These are phyloP conservation scores for Anodontia alba DNA, from an alignment of 2,888 invertebrate genomes.

Conservation along the genomic window DNA sequence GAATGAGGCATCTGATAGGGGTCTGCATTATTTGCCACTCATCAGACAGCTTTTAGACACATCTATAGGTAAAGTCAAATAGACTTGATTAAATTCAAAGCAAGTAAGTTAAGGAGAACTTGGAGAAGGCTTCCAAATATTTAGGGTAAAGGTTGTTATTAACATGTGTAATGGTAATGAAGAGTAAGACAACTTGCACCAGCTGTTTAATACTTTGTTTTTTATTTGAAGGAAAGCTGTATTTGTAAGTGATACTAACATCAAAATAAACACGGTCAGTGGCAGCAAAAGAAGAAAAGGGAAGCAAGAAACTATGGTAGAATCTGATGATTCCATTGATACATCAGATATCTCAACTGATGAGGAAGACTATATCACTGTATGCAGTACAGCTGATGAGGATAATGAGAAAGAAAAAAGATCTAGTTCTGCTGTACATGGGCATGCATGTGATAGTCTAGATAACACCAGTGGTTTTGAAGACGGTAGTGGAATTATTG, in stretches of 20 bases:
- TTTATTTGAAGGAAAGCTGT: background rate
- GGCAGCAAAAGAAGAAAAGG: constrained; percentile 66
- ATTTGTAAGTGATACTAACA: constrained; percentile 19
- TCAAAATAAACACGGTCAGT: constrained; percentile 67
- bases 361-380: constrained; percentile 64
- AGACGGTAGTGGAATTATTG: background rate
- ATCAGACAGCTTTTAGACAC: too few relatives aligned
- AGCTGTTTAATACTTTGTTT: too few relatives aligned
- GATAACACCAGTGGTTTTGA: background rate
- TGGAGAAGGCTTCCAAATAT: too few relatives aligned
- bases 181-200: too few relatives aligned
- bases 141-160: too few relatives aligned
- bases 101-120: too few relatives aligned
- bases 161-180: too few relatives aligned
- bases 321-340: constrained; percentile 70
- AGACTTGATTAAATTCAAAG: too few relatives aligned
- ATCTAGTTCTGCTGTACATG: background rate
- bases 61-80: too few relatives aligned
- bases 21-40: too few relatives aligned
- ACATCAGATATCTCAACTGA: constrained; percentile 80
- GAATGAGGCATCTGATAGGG: too few relatives aligned
- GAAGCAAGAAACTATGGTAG: constrained; percentile 46
- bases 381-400: background rate
- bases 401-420: constrained; percentile 15
- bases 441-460: background rate